Percentiles rank a stretch among this genome's conserved stretches.
Conservation (phyloP, 2,113 vertebrate species). For the Oncorhynchus mykiss region DNA sequence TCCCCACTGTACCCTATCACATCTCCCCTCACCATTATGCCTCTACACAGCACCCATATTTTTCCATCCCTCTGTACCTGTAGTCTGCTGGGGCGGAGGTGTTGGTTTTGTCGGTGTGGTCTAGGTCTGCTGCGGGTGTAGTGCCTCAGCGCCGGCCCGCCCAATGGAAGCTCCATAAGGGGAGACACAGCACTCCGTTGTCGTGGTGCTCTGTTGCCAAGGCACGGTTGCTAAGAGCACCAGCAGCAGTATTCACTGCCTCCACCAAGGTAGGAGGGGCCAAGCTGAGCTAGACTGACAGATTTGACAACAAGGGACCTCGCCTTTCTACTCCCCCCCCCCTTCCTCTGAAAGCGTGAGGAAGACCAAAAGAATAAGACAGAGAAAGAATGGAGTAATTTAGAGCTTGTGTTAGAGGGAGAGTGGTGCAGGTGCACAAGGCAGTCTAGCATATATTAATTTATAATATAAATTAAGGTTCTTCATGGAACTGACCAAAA, state of each 20-base stretch:
- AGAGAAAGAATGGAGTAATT: slow-evolving; percentile 12
- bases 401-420: slow-evolving; percentile 18
- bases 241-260: slow-evolving; percentile 72
- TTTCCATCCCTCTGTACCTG: slow-evolving; percentile 59
- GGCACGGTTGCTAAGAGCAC: slow-evolving; percentile 73
- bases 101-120: slow-evolving; percentile 72
- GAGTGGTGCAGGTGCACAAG: slow-evolving; percentile 4
- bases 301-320: slow-evolving; percentile 68
- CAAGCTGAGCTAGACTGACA: slow-evolving; percentile 63
- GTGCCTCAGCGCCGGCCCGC: slow-evolving; percentile 72
- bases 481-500: background rate
- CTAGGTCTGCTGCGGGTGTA: slow-evolving; percentile 75
- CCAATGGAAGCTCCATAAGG: slow-evolving; percentile 76
- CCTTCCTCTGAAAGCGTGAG: slow-evolving; percentile 33
- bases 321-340: slow-evolving; percentile 60
- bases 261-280: slow-evolving; percentile 64
- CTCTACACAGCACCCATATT: slow-evolving; percentile 45
- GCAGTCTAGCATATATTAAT: background rate
- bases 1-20: slow-evolving; percentile 61
- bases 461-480: no score
- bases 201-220: slow-evolving; percentile 70
- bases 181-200: slow-evolving; percentile 74
- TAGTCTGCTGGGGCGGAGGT: slow-evolving; percentile 69
- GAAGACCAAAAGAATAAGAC: background rate
- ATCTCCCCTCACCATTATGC: slow-evolving; percentile 51